Percentiles rank a stretch among this genome's conserved stretches.
These are phyloP conservation scores for Halocynthia roretzi DNA, from an alignment of 23 tunicate species.

Conservation along the genomic window DNA sequence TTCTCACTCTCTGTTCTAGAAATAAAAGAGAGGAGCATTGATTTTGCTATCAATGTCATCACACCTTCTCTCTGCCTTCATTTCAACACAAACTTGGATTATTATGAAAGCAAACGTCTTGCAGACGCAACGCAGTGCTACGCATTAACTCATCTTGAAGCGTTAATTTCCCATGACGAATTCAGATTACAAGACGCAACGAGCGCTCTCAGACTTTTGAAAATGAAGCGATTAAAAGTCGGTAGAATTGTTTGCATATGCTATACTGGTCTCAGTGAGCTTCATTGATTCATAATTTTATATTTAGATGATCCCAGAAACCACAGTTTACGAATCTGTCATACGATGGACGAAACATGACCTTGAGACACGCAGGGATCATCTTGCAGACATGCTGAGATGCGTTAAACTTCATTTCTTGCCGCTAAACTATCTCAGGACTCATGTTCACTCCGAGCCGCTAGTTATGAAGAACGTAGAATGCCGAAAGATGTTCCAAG, in stretches of 20 bases:
- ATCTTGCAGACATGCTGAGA: slow-evolving; percentile 10
- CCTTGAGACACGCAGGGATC: neutral
- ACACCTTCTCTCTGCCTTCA: neutral
- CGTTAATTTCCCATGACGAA: slow-evolving; percentile 16
- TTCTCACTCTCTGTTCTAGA: neutral
- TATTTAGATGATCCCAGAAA: slow-evolving; percentile 24
- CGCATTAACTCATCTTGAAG: slow-evolving; percentile 12
- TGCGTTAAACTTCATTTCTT: slow-evolving; percentile 6
- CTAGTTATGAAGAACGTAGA: slow-evolving; percentile 18
- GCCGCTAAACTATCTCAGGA: slow-evolving; percentile 10
- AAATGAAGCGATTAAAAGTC: slow-evolving; percentile 11
- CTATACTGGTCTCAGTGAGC: too few species aligned
- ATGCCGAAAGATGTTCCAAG: slow-evolving; percentile 10
- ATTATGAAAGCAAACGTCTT: too few species aligned
- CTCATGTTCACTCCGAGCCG: slow-evolving; percentile 2
- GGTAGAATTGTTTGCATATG: neutral
- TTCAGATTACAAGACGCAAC: slow-evolving; percentile 9
- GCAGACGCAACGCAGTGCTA: slow-evolving; percentile 7
- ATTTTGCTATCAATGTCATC: neutral
- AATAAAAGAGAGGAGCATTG: neutral
- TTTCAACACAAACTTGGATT: slow-evolving; percentile 13
- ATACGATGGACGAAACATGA: slow-evolving; percentile 15
- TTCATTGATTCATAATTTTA: neutral
- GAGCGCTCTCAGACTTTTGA: neutral
- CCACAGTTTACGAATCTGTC: slow-evolving; percentile 16